A percentile compares a stretch with the other conserved stretches of the same genome.
These are phyloP conservation scores for Dryobates pubescens DNA, from an alignment of 2,797 vertebrate species.

Conservation along the genomic window DNA sequence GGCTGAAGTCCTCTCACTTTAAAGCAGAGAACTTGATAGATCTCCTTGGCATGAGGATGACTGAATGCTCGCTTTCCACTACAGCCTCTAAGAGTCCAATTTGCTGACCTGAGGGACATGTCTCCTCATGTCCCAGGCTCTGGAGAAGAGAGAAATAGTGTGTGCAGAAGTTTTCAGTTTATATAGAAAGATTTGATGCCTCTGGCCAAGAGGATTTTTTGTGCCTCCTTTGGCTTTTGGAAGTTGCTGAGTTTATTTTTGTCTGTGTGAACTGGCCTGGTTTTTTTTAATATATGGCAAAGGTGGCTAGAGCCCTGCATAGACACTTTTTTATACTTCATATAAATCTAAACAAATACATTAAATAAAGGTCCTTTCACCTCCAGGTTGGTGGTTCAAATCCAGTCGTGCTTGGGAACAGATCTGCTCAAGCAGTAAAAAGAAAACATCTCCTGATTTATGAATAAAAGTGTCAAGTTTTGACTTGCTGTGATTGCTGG, in stretches of 20 bases:
- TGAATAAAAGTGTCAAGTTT: slow-evolving; percentile 60
- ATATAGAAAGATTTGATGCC: neutral
- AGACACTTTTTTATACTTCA: slow-evolving; percentile 36
- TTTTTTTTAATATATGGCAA: slow-evolving; percentile 46
- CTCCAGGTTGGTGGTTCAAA: slow-evolving; percentile 57
- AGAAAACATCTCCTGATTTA: slow-evolving; percentile 65
- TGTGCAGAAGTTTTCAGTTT: slow-evolving; percentile 1
- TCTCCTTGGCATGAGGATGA: neutral
- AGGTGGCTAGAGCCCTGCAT: slow-evolving; percentile 10
- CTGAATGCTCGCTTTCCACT: slow-evolving; percentile 25
- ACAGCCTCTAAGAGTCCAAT: neutral
- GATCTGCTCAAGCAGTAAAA: slow-evolving; percentile 58
- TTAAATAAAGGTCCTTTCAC: slow-evolving; percentile 60
- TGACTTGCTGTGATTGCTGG: slow-evolving; percentile 65
- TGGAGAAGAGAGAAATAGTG: slow-evolving; percentile 9
- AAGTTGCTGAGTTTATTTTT: slow-evolving; percentile 50
- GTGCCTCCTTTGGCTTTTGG: slow-evolving; percentile 10
- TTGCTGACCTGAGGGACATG: slow-evolving; percentile 13
- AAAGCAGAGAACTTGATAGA: neutral
- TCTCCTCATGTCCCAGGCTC: neutral
- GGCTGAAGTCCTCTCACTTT: slow-evolving; percentile 39
- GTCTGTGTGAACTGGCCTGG: slow-evolving; percentile 26
- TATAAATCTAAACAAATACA: slow-evolving; percentile 56
- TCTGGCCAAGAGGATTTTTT: slow-evolving; percentile 16
- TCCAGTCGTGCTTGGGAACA: slow-evolving; percentile 56